Base-by-base conservation (phyloP, 1,140 invertebrate genomes). In the Drosophila jambulina region DNA sequence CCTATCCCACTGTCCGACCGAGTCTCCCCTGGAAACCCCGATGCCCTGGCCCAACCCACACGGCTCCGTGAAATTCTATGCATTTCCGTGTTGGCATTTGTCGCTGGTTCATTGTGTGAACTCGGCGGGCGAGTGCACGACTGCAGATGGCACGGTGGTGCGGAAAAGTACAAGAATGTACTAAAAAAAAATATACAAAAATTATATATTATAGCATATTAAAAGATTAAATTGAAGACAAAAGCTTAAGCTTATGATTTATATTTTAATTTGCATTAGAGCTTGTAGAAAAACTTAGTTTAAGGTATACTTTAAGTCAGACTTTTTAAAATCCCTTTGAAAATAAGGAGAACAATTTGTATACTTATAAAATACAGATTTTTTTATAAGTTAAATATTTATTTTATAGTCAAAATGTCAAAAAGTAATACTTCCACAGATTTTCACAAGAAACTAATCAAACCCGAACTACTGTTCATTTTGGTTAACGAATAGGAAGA, bases 1-100 rank as follows among this genome's bases (percentile, higher is more conserved):
- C 34, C 29, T n/a, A 25, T 23, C 23, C 63, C 40, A n/a, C 27
- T n/a, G 23, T 56, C 51, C 48, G 21, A 27, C 15, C 17, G 7
- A 13, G 19, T 17, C n/a, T 9, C 10, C 53, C 38, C 29, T 23
- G 19, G 34, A 23, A 23, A 2, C 61, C 25, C 36, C 21, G 4
- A 27, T 13, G 7, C 29, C 48, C 12, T 2, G 38, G 54, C 38
- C 48, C 63, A 51, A 12, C 60, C 62, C 80, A 49, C 51, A 49
- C 17, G 45, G 58, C 79, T 58, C 71, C 80, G 81, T 77, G 68
- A 69, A 88, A 87, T 88, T 90, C 85, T 90, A 81, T 90, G 84
- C 85, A 88, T 84, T 87, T 87, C 83, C 83, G 83, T 88, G 83
- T 88, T 87, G 84, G 83, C 80, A 87, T 84, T 88, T 88, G 80